phyloP scores from a whole-genome alignment of 2,797 vertebrate species.

The Premnoplex brunnescens region DNA sequence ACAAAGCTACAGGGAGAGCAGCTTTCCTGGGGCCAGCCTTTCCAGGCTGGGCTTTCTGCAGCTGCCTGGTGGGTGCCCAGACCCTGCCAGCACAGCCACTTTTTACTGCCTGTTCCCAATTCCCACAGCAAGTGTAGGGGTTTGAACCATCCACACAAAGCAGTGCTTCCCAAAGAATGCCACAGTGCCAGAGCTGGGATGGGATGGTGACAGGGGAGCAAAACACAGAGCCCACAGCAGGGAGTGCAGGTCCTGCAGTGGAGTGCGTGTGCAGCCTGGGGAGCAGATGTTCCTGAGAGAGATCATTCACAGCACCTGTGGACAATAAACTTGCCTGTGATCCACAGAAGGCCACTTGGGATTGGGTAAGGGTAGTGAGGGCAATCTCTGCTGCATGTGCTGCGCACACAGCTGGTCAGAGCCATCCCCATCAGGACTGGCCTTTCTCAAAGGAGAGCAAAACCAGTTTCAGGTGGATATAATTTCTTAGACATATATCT shows the following conservation, averaged over 20 bases:
- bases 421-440: fast-evolving
- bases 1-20: fast-evolving
- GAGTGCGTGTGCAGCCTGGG: neutral
- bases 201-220: neutral
- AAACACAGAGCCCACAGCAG: fast-evolving
- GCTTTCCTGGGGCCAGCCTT: neutral
- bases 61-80: neutral
- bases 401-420: neutral
- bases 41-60: neutral
- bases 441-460: neutral
- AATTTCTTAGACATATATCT: neutral
- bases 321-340: neutral
- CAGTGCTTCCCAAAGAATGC: fast-evolving
- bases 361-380: neutral
- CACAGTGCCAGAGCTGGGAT: neutral
- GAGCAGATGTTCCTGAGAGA: neutral
- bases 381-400: neutral
- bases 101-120: fast-evolving
- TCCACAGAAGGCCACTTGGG: neutral
- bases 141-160: neutral
- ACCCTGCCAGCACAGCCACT: neutral
- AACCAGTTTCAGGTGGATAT: neutral
- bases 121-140: fast-evolving
- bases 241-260: fast-evolving
- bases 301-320: neutral